phyloP scores from a whole-genome alignment of 2,797 vertebrate genomes.

The Lepilemur ruficaudatus region DNA sequence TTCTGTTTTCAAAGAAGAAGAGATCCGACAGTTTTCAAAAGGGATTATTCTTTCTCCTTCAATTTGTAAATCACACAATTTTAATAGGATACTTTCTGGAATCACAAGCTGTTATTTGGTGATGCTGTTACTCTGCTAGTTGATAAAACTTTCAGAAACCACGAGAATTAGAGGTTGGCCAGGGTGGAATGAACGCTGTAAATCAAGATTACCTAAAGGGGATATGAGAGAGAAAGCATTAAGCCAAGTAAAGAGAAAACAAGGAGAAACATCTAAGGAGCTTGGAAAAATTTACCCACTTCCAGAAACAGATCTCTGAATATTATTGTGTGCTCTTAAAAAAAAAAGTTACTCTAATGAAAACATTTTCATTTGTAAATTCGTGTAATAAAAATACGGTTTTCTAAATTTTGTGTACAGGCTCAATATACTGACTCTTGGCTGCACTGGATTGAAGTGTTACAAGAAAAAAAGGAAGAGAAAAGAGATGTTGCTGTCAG shows the following conservation, averaged over 20 bases:
- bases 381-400: background rate
- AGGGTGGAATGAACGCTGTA: background rate
- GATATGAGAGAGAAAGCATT: conserved; percentile 1
- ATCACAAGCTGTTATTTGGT: conserved; percentile 6
- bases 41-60: background rate
- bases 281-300: background rate
- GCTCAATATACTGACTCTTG: background rate
- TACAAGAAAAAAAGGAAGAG: background rate
- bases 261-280: background rate
- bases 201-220: conserved; percentile 23
- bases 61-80: background rate
- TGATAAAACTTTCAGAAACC: conserved; percentile 50
- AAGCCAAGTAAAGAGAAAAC: background rate
- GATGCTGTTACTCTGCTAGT: background rate
- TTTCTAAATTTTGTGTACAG: background rate
- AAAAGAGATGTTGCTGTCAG: conserved; percentile 9
- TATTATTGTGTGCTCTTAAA: background rate
- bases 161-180: conserved; percentile 1
- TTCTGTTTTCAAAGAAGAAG: background rate
- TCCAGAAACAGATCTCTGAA: background rate
- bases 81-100: conserved; percentile 7
- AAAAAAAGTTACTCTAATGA: background rate
- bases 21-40: background rate
- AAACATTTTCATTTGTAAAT: background rate
- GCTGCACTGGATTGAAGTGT: background rate